Conservation (phyloP, 2,888 invertebrate species). For the Pachliopta kotzebuea region DNA sequence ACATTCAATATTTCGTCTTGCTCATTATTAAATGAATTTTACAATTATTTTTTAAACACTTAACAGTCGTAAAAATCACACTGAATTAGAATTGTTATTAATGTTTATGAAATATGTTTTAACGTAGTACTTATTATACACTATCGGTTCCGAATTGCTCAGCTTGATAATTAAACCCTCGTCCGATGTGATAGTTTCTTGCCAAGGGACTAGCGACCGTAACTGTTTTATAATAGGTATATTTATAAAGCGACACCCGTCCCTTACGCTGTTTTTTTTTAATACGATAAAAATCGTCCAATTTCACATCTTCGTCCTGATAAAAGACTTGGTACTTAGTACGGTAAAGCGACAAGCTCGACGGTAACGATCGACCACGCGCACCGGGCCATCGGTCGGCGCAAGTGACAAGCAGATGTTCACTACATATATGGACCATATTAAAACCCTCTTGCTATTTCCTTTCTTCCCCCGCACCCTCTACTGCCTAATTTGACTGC, state of each 20-base stretch:
- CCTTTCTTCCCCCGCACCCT: background rate
- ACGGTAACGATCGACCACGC: conserved; percentile 45
- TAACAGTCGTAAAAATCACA: background rate
- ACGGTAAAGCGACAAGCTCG: conserved; percentile 53
- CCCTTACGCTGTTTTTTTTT: conserved; percentile 48
- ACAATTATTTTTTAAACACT: background rate
- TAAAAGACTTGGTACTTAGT: conserved; percentile 77
- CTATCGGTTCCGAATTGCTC: conserved; percentile 42
- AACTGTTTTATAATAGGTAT: conserved; percentile 36
- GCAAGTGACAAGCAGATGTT: conserved; percentile 46
- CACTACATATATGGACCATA: conserved; percentile 26
- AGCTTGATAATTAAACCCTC: conserved; percentile 28
- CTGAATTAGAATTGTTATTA: background rate
- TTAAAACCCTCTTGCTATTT: background rate
- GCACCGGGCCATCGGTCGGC: conserved; percentile 39
- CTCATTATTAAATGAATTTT: conserved; percentile 34
- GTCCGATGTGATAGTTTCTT: conserved; percentile 71
- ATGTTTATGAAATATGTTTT: background rate
- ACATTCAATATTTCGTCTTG: conserved; percentile 13
- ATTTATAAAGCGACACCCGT: conserved; percentile 53
- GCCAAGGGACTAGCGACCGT: conserved; percentile 55
- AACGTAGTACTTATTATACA: conserved; percentile 26
- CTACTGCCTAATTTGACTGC: conserved; percentile 24
- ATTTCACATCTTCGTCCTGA: conserved; percentile 76
- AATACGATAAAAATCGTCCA: conserved; percentile 72